Conservation (phyloP, 2,113 vertebrate genomes). For the Nerophis ophidion region DNA sequence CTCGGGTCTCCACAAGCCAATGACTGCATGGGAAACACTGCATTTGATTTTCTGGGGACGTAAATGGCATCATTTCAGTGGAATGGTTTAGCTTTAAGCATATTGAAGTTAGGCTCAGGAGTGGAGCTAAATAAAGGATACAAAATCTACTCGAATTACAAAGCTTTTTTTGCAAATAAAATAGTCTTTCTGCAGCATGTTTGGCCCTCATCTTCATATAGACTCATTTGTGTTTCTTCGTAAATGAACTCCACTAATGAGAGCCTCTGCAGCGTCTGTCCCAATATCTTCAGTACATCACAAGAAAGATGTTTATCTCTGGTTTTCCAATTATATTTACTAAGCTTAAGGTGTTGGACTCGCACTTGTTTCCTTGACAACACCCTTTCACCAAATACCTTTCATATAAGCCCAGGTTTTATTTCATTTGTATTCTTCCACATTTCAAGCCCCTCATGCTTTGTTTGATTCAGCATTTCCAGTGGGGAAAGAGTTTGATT, state of each 20-base stretch:
- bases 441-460: no score
- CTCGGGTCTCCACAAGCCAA: no score
- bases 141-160: no score
- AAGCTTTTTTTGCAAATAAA: no score
- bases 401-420: constrained; percentile 58
- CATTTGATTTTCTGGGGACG: no score
- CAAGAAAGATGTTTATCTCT: constrained; percentile 62
- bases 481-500: no score
- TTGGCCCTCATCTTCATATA: constrained; percentile 11
- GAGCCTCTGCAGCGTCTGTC: constrained; percentile 43
- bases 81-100: no score
- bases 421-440: not conserved
- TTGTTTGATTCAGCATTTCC: no score
- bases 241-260: constrained; percentile 56
- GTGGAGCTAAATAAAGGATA: no score
- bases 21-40: no score
- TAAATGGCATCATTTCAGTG: no score
- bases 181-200: not conserved
- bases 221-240: constrained; percentile 28
- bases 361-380: constrained; percentile 73
- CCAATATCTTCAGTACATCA: constrained; percentile 45
- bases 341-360: constrained; percentile 67
- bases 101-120: no score
- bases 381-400: constrained; percentile 42
- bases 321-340: constrained; percentile 69